Percentiles rank a stretch among this genome's conserved stretches.
phyloP scores from a whole-genome alignment of 1,140 invertebrate genomes.

The Saxidomus purpurata region DNA sequence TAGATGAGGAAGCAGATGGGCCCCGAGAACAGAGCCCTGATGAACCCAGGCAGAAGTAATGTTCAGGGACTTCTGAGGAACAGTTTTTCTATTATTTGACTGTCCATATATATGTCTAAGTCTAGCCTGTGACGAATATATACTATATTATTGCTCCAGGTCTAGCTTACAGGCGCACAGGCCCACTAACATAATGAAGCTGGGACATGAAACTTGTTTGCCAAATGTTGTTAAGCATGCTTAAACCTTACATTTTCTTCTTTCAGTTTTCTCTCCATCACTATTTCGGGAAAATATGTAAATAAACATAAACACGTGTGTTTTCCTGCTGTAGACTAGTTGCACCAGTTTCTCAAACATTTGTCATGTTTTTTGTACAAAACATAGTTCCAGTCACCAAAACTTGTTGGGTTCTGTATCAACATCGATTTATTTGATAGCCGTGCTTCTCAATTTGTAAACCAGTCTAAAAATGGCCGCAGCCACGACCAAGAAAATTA shows the following conservation, averaged over 20 bases:
- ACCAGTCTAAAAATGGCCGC: constrained; percentile 63
- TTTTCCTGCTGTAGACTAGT: not conserved
- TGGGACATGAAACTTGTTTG: too few relatives aligned
- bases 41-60: too few relatives aligned
- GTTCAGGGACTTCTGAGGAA: too few relatives aligned
- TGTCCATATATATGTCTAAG: too few relatives aligned
- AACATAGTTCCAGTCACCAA: not conserved
- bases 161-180: too few relatives aligned
- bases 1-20: too few relatives aligned
- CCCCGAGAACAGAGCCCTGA: too few relatives aligned
- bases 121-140: too few relatives aligned
- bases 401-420: not conserved
- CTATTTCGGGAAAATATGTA: not conserved
- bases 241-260: not conserved
- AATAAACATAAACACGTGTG: constrained; percentile 34
- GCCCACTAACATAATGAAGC: too few relatives aligned
- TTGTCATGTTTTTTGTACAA: not conserved
- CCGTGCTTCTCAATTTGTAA: not conserved
- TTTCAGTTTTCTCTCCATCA: not conserved
- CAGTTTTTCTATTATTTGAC: too few relatives aligned
- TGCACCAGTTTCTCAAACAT: not conserved
- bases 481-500: constrained; percentile 33
- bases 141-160: too few relatives aligned
- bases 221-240: too few relatives aligned
- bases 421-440: not conserved